Conservation (phyloP, 92 coral and sea anemone species). For the Phenganax marumi region DNA sequence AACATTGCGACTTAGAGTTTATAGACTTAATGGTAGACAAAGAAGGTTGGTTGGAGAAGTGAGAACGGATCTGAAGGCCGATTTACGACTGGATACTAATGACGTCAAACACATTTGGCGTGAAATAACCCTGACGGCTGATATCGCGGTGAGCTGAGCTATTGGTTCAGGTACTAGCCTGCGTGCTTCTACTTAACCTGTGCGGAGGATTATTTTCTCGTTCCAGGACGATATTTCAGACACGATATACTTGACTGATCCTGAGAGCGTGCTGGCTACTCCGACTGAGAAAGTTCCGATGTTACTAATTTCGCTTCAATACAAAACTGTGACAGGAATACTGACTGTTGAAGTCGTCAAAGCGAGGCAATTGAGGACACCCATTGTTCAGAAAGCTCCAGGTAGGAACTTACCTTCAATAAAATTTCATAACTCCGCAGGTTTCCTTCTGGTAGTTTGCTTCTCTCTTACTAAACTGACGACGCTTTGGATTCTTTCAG, state of each 20-base stretch:
- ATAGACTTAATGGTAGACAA: constrained; percentile 9
- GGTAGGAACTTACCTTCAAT: not conserved
- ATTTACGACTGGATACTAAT: constrained; percentile 5
- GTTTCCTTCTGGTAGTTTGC: not conserved
- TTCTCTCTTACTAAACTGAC: not conserved
- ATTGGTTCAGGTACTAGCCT: not conserved
- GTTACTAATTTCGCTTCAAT: constrained; percentile 30
- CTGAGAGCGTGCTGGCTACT: constrained; percentile 27
- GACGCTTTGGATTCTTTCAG: not conserved
- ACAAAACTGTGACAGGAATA: constrained; percentile 24
- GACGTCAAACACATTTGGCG: constrained; percentile 16
- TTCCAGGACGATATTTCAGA: constrained; percentile 33
- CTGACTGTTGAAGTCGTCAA: constrained; percentile 23
- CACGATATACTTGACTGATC: constrained; percentile 26
- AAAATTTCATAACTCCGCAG: not conserved
- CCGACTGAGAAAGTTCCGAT: constrained; percentile 24
- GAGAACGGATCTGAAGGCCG: constrained; percentile 10
- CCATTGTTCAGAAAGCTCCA: constrained; percentile 29
- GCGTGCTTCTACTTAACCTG: not conserved
- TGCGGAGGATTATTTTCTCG: not conserved
- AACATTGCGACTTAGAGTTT: constrained; percentile 15
- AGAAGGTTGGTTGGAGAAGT: constrained; percentile 22
- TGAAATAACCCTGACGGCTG: constrained; percentile 4
- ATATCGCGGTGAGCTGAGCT: constrained; percentile 12
- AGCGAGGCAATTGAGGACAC: constrained; percentile 38